Base-by-base conservation (phyloP, 1,140 invertebrate species). In the Penaeus japonicus region DNA sequence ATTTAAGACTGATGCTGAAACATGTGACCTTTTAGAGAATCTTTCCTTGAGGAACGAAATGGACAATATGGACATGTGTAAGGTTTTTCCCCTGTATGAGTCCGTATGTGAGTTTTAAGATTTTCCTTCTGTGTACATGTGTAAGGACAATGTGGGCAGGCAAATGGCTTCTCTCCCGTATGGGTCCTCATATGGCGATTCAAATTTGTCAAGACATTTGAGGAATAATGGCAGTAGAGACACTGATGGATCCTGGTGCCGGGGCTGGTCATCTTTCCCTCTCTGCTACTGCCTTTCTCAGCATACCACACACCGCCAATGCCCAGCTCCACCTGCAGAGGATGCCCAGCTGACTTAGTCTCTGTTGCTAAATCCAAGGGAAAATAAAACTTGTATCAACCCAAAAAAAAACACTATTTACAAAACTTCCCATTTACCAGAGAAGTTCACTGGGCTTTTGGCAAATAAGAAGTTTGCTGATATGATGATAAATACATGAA, bases 141-240 rank as follows among this genome's bases (percentile, higher is more conserved):
- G 35, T 88, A 88, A 39, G 86, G 70, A 54, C 80, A 88, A 47
- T 88, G 86, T 15, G 86, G 86, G 62, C 86, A 88, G n/a, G 86
- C 79, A 83, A 88, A 88, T 32, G 86, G 86, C 86, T 88, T 88
- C 53, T 88, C 86, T 77, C 86, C 86, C 10, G 86, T 88, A 32
- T 88, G 80, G 5, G 80, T 88, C 53, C 86, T 78, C 47, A 88
- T 62, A 35, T 88, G 86, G 30, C 79, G 54, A 55, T 88, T 82
- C 27, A 88, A 53, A 35, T 88, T 83, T 55, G 86, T 88, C 80
- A 83, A 32, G 53, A 88, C 62, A 77, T n/a, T 35, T 22, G 78
- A 83, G 54, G 86, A 88, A 59, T 88, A 88, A 59, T 88, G 86
- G 65, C 86, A 88, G 86, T 39, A 82, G 53, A 80, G 86, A 77